Evolutionary conservation across 2,113 vertebrate species (phyloP).

Genomic region (Calonectris borealis): DNA sequence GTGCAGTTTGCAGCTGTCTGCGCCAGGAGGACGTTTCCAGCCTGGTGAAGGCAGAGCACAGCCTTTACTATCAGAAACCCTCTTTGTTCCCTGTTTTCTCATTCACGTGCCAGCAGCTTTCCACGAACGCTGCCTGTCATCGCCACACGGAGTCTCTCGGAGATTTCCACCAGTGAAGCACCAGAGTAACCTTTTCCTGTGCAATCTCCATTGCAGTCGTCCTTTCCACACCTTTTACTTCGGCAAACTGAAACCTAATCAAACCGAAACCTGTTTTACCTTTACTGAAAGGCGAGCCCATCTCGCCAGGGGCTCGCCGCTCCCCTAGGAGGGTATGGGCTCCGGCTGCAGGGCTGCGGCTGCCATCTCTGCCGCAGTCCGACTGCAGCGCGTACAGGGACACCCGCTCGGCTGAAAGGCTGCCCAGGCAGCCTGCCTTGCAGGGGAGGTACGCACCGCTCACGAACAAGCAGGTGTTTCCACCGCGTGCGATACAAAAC

Average conservation of each 20-base stretch:
- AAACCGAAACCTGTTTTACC: rapidly evolving
- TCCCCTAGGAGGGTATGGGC: rapidly evolving
- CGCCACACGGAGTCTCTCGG: neutral
- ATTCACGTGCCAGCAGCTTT: neutral
- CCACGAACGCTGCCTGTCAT: rapidly evolving
- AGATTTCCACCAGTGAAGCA: neutral
- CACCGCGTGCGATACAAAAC: rapidly evolving
- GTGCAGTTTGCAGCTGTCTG: neutral
- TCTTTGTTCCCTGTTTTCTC: neutral
- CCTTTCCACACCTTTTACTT: neutral
- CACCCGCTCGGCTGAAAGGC: rapidly evolving
- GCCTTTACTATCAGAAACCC: neutral
- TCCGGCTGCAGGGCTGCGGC: neutral
- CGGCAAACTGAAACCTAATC: neutral
- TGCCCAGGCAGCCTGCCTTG: neutral
- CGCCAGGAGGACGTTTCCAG: neutral
- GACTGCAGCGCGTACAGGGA: rapidly evolving
- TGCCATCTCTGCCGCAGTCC: neutral
- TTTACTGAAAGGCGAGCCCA: neutral
- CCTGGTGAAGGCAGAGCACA: neutral
- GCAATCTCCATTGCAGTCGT: rapidly evolving
- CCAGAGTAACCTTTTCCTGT: neutral
- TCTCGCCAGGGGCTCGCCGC: rapidly evolving
- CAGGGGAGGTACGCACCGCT: neutral
- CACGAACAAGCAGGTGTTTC: neutral